Base-by-base conservation (phyloP, 2,888 invertebrate genomes). In the Latrodectus elegans region DNA sequence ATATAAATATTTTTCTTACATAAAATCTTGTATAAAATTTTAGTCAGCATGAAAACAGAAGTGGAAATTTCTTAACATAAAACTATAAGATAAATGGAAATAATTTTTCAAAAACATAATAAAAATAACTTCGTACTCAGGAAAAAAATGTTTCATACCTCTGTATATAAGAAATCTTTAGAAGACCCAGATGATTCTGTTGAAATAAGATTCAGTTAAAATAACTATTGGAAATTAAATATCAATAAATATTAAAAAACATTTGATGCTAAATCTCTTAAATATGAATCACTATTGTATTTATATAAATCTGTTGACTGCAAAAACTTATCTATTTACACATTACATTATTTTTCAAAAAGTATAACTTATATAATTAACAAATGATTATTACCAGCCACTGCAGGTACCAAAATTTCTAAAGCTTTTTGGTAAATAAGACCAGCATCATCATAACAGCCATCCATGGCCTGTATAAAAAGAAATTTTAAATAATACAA, bases 361-460 rank as follows among this genome's bases (percentile, higher is more conserved):
- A 67, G 22, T 4, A 17, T 68, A 12, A 22, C 8, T 17, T 15
- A 55, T 4, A 51, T 26, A 26, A 38, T n/a, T 73, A 8, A 55
- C 38, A 22, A 0, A 64, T 38, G 9, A 80, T 65, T 76, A 68
- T 71, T 38, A 86, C 86, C 67, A 26, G 75, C 73, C 8, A 89
- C 85, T 22, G 81, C 72, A n/a, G 73, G 60, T 38, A 89, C 82
- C 82, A 89, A 81, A 38, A 85, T 72, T 84, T 77, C 88, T 49
- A 89, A 55, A 64, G 88, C 85, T 64, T 76, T 75, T 49, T 85
- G 77, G 38, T 81, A 88, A 22, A 81, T 26, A 26, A 67, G 38
- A n/a, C 72, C 55, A 64, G 88, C 84, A 52, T 88, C 88, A 52
- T 88, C 88, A 76, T 88, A 80, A 12, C 70, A 84, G 9, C 73